Base-by-base conservation (phyloP, 2,797 vertebrate genomes). In the Eremophila alpestris region DNA sequence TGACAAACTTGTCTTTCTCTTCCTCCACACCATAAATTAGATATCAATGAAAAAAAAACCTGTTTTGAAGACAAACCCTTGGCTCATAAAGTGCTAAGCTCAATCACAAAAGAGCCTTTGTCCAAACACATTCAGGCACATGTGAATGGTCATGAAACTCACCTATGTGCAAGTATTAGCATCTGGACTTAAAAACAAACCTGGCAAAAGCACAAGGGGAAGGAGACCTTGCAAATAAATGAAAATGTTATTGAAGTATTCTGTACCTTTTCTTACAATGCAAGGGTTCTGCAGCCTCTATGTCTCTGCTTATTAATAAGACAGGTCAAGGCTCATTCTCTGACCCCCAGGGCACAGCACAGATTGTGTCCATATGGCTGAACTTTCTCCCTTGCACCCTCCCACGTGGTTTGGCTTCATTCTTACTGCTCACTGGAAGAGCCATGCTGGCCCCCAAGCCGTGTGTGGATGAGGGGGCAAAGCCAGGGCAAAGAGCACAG, bases 281-380 rank as follows among this genome's bases (percentile, higher is more conserved):
- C 15, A 88, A 65, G 23, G 5, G n/a, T n/a, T 55, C 45, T 62
- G 43, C 6, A 22, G 46, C 58, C 11, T 1, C 79, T 51, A 0
- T 5, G 21, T 62, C 79, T 83, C 16, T 40, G 43, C 62, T 87
- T 85, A 73, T 51, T 63, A 76, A 88, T 76, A 85, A 78, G 52
- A 51, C 18, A 90, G 83, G 91, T 81, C 86, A 84, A 71, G 74
- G 77, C 23, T 93, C 55, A 56, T 78, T 91, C 69, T 65, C 58
- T 79, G 85, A 69, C 88, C 90, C 86, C 40, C 38, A 21, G 87
- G 83, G 77, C 62, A 52, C n/a, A 71, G 90, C 43, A 69, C 85
- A 96, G 83, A 73, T 89, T 93, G 88, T 22, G 65, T 82, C 90
- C 93, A 93, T 84, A 95, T 89, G 93, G 65, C 67, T 55, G 7